phyloP scores from a whole-genome alignment of 2,888 invertebrate species.

The Pediacus dermestoides region DNA sequence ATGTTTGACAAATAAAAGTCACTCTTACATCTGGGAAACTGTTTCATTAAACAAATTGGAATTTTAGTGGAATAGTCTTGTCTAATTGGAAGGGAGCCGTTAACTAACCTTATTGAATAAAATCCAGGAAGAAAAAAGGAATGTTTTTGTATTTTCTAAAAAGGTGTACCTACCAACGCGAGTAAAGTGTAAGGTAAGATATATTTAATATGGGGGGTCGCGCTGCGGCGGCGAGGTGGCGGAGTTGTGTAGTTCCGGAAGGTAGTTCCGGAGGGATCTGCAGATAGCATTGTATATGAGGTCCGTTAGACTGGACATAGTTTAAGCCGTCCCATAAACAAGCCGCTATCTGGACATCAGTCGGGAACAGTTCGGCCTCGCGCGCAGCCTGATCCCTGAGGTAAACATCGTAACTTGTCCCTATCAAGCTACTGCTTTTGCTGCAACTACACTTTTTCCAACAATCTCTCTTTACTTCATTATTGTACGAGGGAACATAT shows the following conservation, averaged over 20 bases:
- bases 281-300: conserved; percentile 52
- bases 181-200: too few relatives aligned
- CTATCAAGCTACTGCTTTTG: conserved; percentile 4
- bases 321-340: conserved; percentile 52
- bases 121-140: too few relatives aligned
- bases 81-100: too few relatives aligned
- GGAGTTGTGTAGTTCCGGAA: conserved; percentile 30
- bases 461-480: neutral
- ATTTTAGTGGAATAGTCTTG: too few relatives aligned
- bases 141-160: too few relatives aligned
- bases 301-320: conserved; percentile 52
- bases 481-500: neutral
- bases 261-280: conserved; percentile 47
- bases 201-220: too few relatives aligned
- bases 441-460: conserved; percentile 1
- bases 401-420: conserved; percentile 49
- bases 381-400: conserved; percentile 45
- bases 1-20: too few relatives aligned
- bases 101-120: too few relatives aligned
- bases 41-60: too few relatives aligned
- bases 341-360: conserved; percentile 51
- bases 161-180: too few relatives aligned
- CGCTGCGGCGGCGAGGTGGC: too few relatives aligned
- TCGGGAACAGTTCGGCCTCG: conserved; percentile 47
- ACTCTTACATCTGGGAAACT: too few relatives aligned